These are phyloP conservation scores for Ormyrus rosae DNA, from an alignment of 2,888 invertebrate species.

Conservation along the genomic window DNA sequence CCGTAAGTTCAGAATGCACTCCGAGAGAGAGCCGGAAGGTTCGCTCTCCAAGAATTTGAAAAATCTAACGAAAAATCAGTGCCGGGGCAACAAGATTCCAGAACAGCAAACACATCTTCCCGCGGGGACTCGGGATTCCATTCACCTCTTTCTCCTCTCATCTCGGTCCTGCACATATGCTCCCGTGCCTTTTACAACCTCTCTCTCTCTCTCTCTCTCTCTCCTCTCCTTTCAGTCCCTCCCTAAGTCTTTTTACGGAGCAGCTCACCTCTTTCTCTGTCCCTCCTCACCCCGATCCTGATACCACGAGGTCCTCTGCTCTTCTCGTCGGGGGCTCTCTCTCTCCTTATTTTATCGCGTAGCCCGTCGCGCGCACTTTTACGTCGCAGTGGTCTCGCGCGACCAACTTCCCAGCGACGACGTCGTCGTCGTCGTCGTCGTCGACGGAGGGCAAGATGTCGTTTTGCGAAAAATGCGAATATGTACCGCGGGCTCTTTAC, in stretches of 20 bases:
- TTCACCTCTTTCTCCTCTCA: constrained; percentile 54
- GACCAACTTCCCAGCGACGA: constrained; percentile 16
- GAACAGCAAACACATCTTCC: constrained; percentile 21
- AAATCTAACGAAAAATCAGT: constrained; percentile 30
- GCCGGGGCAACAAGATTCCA: background rate
- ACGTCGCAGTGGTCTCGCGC: constrained; percentile 28
- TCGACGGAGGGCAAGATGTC: background rate
- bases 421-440: too few relatives aligned
- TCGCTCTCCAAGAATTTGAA: background rate
- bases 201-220: constrained; percentile 70
- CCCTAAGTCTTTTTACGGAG: constrained; percentile 39
- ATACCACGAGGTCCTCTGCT: too few relatives aligned
- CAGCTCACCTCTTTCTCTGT: background rate
- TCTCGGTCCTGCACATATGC: constrained; percentile 54
- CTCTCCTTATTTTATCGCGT: constrained; percentile 6
- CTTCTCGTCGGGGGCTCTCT: too few relatives aligned
- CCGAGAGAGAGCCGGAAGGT: too few relatives aligned
- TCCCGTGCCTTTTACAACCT: constrained; percentile 15
- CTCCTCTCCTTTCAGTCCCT: constrained; percentile 54
- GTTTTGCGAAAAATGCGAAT: constrained; percentile 29
- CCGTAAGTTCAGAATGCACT: too few relatives aligned
- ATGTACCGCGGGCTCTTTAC: background rate
- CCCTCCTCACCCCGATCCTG: too few relatives aligned
- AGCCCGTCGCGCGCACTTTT: constrained; percentile 13
- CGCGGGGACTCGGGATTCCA: constrained; percentile 17